Conservation (phyloP, 2,888 invertebrate genomes). For the Anagyrus pseudococci region DNA sequence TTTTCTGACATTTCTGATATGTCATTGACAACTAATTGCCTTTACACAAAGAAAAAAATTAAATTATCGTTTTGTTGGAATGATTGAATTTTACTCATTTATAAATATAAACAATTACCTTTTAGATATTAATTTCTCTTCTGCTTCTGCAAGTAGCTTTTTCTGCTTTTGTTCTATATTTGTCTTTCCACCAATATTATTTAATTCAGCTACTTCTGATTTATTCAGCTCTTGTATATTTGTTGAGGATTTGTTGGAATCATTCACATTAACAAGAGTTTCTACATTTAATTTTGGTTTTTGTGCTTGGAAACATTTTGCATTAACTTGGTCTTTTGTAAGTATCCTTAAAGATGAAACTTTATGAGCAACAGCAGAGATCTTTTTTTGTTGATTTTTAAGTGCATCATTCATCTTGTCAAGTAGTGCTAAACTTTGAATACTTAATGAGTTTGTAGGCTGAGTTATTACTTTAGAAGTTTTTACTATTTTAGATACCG, state of each 20-base stretch:
- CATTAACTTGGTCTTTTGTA: slow-evolving; percentile 51
- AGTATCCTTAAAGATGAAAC: slow-evolving; percentile 45
- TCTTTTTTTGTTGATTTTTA: slow-evolving; percentile 19
- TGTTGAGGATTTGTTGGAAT: slow-evolving; percentile 8
- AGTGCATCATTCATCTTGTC: slow-evolving; percentile 21
- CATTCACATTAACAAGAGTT: neutral
- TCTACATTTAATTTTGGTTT: neutral
- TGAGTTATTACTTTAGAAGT: neutral
- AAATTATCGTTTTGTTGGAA: neutral
- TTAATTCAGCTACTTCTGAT: neutral
- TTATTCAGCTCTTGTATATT: neutral
- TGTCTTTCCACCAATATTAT: neutral
- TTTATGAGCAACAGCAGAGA: slow-evolving; percentile 25
- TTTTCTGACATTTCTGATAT: slow-evolving; percentile 54
- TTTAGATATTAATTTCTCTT: slow-evolving; percentile 51
- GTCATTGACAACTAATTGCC: slow-evolving; percentile 56
- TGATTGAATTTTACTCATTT: neutral
- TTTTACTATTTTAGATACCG: neutral
- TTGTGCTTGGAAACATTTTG: slow-evolving; percentile 40
- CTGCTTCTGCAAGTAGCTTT: slow-evolving; percentile 44
- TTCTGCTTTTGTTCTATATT: slow-evolving; percentile 41
- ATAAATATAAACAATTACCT: slow-evolving; percentile 45
- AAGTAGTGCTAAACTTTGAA: neutral
- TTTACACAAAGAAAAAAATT: slow-evolving; percentile 32
- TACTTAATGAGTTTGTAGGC: neutral